Conservation (phyloP, 2,113 vertebrate species). For the Ginglymostoma cirratum region DNA sequence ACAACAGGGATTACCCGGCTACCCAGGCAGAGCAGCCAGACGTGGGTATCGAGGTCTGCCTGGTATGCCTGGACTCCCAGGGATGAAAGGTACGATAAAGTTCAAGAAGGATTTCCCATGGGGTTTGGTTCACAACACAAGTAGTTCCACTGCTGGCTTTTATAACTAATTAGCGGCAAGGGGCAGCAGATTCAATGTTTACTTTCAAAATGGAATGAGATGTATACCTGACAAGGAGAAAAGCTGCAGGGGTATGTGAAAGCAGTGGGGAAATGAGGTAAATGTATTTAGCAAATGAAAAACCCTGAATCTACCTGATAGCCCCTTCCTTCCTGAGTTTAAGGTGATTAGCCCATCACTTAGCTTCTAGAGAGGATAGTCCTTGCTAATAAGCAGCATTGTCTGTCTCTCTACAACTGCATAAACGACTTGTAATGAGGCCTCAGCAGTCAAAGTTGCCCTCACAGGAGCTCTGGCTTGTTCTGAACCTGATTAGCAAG, state of each 20-base stretch:
- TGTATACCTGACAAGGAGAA: neutral
- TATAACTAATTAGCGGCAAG: neutral
- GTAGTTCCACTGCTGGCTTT: neutral
- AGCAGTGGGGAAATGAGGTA: neutral
- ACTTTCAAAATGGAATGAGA: neutral
- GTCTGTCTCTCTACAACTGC: too few relatives aligned
- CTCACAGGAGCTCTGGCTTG: too few relatives aligned
- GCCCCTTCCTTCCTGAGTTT: too few relatives aligned
- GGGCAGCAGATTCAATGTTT: neutral
- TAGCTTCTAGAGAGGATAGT: too few relatives aligned
- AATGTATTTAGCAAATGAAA: too few relatives aligned
- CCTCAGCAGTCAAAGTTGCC: too few relatives aligned
- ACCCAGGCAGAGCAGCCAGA: conserved; percentile 56
- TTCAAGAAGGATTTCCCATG: neutral
- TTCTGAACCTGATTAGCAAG: too few relatives aligned
- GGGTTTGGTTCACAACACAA: neutral
- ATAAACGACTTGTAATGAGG: too few relatives aligned
- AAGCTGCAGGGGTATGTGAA: neutral
- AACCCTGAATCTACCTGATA: too few relatives aligned
- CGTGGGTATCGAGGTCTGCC: conserved; percentile 59
- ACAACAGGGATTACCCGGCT: conserved; percentile 53
- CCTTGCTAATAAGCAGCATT: too few relatives aligned
- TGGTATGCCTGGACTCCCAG: conserved; percentile 55
- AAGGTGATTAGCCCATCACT: too few relatives aligned
- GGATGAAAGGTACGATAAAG: conserved; percentile 58